Percentiles rank a stretch among this genome's conserved stretches.
Evolutionary conservation across 2,113 vertebrate species (phyloP).

Genomic region (Boulengeromyrus knoepffleri): DNA sequence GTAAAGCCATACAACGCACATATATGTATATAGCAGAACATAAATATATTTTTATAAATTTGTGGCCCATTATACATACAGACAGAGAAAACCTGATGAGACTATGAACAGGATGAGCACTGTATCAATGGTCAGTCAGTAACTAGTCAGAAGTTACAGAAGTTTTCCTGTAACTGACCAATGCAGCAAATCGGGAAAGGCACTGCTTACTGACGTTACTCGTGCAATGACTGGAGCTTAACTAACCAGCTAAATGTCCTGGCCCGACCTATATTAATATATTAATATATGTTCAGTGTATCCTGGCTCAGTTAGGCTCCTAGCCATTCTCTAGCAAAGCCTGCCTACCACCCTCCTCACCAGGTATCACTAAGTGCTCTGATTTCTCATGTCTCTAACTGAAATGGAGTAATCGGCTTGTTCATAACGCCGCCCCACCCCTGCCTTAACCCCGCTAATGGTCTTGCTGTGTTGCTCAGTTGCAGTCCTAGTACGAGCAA

Average conservation of each 20-base stretch:
- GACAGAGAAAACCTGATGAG: background rate
- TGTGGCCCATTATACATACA: background rate
- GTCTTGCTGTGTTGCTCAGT: background rate
- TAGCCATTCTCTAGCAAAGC: background rate
- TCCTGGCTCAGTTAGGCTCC: background rate
- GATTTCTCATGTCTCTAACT: background rate
- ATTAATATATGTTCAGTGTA: background rate
- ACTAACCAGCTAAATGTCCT: background rate
- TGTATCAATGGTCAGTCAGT: background rate
- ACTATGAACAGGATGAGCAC: background rate
- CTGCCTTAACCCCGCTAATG: background rate
- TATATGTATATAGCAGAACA: conserved; percentile 29
- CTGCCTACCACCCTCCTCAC: background rate
- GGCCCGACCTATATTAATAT: background rate
- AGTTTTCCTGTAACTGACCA: background rate
- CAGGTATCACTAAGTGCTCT: background rate
- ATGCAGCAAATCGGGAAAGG: background rate
- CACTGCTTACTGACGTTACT: background rate
- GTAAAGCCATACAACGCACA: conserved; percentile 42
- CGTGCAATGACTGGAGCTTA: background rate
- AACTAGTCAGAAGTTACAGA: background rate
- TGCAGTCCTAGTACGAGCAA: background rate
- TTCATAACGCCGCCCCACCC: background rate
- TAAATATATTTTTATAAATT: conserved; percentile 39
- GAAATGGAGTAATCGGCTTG: background rate